Percentiles rank a stretch among this genome's conserved stretches.
Conservation (phyloP, 2,797 vertebrate species). For the Acipenser transmontanus region DNA sequence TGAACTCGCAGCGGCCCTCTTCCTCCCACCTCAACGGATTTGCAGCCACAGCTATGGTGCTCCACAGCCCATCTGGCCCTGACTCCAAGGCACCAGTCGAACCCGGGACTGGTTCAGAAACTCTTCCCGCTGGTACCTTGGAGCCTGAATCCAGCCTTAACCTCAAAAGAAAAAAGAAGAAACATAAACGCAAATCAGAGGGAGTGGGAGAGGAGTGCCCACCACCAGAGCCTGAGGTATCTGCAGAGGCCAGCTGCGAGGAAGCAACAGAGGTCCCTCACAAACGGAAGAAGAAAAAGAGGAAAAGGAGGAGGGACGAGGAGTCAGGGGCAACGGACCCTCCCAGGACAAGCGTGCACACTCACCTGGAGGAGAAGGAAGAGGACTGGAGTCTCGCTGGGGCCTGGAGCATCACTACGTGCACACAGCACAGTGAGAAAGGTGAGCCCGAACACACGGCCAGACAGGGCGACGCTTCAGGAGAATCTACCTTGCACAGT, state of each 20-base stretch:
- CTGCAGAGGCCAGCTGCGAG: background rate
- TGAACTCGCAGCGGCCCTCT: conserved; percentile 29
- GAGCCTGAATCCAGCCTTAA: conserved; percentile 15
- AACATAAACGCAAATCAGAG: conserved; percentile 54
- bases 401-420: conserved; percentile 47
- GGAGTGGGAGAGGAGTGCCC: conserved; percentile 34
- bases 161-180: conserved; percentile 48
- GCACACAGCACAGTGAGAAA: conserved; percentile 9
- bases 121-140: background rate
- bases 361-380: conserved; percentile 49
- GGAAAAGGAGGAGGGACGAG: conserved; percentile 22
- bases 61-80: conserved; percentile 25
- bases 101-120: background rate
- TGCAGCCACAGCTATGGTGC: conserved; percentile 24
- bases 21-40: conserved; percentile 46
- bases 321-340: background rate
- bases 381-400: conserved; percentile 65
- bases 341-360: conserved; percentile 22
- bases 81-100: conserved; percentile 28
- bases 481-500: background rate
- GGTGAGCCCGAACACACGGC: conserved; percentile 7
- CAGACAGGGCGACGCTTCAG: background rate
- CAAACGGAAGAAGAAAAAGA: conserved; percentile 50
- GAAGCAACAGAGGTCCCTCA: conserved; percentile 12
- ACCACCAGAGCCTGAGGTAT: background rate